Percentiles rank a stretch among this genome's conserved stretches.
Evolutionary conservation across 1,140 invertebrate genomes (phyloP).

Genomic region (Linepithema humile): DNA sequence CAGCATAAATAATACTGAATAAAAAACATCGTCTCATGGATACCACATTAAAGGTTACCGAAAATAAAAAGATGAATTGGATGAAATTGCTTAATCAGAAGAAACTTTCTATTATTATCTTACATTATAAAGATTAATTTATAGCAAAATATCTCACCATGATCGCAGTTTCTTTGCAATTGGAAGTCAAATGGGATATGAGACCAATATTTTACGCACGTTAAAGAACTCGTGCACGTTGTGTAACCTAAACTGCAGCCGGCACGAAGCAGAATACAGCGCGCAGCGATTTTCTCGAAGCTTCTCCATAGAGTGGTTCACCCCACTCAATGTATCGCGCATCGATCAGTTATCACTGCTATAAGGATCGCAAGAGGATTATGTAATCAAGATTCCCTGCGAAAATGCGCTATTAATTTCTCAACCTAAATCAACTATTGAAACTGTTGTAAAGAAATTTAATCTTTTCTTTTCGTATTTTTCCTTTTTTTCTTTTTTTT

Average conservation of each 20-base stretch:
- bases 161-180: background rate
- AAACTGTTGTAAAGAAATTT: no score
- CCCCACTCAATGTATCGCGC: background rate
- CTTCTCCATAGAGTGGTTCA: slow-evolving; percentile 57
- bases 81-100: no score
- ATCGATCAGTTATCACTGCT: no score
- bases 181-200: background rate
- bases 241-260: slow-evolving; percentile 68
- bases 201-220: slow-evolving; percentile 53
- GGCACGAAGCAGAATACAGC: background rate
- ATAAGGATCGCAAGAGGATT: no score
- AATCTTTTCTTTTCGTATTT: no score
- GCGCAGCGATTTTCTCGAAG: slow-evolving; percentile 72
- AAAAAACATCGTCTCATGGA: background rate
- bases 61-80: background rate
- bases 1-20: background rate
- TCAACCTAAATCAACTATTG: no score
- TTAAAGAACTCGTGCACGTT: slow-evolving; percentile 68
- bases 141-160: slow-evolving; percentile 61
- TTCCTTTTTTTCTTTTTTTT: no score
- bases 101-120: background rate
- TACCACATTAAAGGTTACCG: slow-evolving; percentile 3
- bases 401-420: no score
- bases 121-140: background rate
- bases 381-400: no score